Conservation (phyloP, 2,797 vertebrate species). For the Mareca strepera region DNA sequence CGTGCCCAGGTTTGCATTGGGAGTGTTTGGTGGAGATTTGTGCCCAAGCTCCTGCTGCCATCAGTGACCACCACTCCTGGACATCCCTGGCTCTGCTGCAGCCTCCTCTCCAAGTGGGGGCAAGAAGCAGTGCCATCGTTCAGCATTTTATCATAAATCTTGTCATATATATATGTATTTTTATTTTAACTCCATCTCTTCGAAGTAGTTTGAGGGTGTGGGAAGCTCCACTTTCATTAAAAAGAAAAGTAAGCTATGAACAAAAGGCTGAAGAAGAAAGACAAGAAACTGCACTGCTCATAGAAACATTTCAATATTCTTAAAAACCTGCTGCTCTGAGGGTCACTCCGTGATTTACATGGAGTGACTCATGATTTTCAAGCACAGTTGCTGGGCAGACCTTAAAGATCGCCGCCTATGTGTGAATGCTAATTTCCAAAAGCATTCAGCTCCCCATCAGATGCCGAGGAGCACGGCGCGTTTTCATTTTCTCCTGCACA, state of each 20-base stretch:
- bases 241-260: neutral
- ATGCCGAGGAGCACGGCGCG: neutral
- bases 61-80: neutral
- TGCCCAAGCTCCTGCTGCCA: neutral
- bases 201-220: neutral
- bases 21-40: neutral
- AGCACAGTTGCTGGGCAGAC: constrained; percentile 44
- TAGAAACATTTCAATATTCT: neutral
- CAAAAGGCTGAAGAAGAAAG: neutral
- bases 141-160: neutral
- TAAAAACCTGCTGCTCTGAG: neutral
- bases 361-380: constrained; percentile 40
- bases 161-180: neutral
- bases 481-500: constrained; percentile 48
- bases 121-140: neutral
- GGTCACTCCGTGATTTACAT: constrained; percentile 21
- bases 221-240: neutral
- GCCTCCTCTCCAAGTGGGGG: neutral
- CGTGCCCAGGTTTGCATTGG: neutral
- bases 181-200: neutral
- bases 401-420: neutral
- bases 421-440: constrained; percentile 57
- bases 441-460: constrained; percentile 42
- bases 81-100: neutral
- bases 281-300: neutral